These are phyloP conservation scores for Valencia hispanica DNA, from an alignment of 2,797 vertebrate genomes.

Conservation along the genomic window DNA sequence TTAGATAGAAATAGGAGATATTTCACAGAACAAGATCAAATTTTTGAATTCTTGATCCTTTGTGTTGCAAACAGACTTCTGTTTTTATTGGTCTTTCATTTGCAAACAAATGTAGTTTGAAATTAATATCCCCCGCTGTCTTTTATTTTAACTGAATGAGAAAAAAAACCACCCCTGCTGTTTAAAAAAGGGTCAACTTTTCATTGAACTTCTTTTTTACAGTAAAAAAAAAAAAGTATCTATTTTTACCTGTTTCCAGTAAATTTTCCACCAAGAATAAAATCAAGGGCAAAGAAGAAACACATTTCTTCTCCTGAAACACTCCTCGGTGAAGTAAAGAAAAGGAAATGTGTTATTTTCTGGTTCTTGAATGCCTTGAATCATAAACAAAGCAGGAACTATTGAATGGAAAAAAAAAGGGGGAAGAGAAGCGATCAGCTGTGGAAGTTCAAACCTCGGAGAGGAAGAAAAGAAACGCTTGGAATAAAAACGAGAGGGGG, in stretches of 20 bases:
- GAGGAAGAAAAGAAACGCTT: background rate
- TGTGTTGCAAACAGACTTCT: background rate
- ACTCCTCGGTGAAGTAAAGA: background rate
- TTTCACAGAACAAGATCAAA: background rate
- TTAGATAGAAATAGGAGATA: background rate
- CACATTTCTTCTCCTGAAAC: background rate
- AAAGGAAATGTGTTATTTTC: conserved; percentile 6
- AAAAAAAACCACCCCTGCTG: background rate
- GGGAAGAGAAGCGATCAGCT: background rate
- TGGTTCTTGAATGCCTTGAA: background rate
- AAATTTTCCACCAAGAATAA: background rate
- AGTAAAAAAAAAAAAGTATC: too few relatives aligned
- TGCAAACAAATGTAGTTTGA: background rate
- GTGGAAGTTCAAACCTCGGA: background rate
- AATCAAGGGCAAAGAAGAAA: background rate
- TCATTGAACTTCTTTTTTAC: background rate
- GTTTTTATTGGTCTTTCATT: background rate
- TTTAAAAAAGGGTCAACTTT: background rate
- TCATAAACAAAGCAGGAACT: conserved; percentile 7
- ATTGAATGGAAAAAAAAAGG: background rate
- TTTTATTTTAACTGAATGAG: background rate
- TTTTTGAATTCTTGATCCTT: too few relatives aligned
- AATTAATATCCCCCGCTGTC: background rate
- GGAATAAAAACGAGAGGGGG: conserved; percentile 1
- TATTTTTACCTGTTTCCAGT: background rate